Evolutionary conservation across 1,140 invertebrate species (phyloP), one percentile per base, ranked within the genome.

Genomic region (Saxidomus purpurata): DNA sequence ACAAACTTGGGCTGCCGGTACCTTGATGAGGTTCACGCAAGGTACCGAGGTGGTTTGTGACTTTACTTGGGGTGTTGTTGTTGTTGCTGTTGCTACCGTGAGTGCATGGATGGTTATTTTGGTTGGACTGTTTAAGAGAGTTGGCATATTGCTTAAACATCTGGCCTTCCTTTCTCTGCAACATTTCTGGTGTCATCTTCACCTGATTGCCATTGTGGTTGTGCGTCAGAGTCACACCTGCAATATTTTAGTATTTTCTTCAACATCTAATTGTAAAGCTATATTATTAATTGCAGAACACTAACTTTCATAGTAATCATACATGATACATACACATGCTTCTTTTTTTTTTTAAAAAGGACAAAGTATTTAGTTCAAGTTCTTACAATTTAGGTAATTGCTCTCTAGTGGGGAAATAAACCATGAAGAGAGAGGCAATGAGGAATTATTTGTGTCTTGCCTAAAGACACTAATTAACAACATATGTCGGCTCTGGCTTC

Each of bases 161-260:
- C 61, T 92, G 91, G 19, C 91, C 89, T 76, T 92, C 89, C 76
- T 92, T 92, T n/a, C 84, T 90, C 74, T 89, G 90, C 38, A 90
- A 84, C 49, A 89, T 86, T 36, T 90, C 89, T 59, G 79, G 90
- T 69, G 86, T 90, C 34, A 90, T 87, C 31, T 90, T 90, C 80
- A 59, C n/a, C 63, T 67, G 82, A 34, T 15, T 36, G 47, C 81
- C 8, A 74, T 28, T 87, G 36, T 82, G 80, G 59, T 89, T 89
- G 49, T 88, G 85, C 25, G 82, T 31, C 9, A 36, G 77, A 25
- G 61, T 28, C 38, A 52, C 28, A 74, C 79, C 71, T 81, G 38
- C 43, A 77, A 71, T 71, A 63, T 63, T 9, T 22, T 19, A 59
- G 19, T 43, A 43, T 15, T 43, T 8, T n/a, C n/a, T n/a, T n/a